Percentiles rank a stretch among this genome's conserved stretches.
These are phyloP conservation scores for Clupea harengus DNA, from an alignment of 2,113 vertebrate species.

Conservation along the genomic window DNA sequence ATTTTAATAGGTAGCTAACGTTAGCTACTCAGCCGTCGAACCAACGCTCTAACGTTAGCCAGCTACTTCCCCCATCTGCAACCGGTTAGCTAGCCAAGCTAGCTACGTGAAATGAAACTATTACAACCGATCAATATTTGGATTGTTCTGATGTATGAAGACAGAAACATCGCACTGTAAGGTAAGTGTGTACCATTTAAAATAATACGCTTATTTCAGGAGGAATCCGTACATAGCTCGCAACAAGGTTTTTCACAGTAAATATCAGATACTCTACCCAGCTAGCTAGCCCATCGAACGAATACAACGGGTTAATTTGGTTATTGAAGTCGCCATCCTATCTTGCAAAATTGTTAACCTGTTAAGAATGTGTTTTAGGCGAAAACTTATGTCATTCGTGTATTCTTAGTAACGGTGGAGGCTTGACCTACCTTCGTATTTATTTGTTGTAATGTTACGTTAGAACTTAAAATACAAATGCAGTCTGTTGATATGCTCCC, in stretches of 20 bases:
- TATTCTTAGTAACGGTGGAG: neutral
- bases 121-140: slow-evolving; percentile 64
- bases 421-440: neutral
- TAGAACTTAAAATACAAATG: neutral
- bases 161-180: slow-evolving; percentile 63
- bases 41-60: slow-evolving; percentile 31
- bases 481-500: slow-evolving; percentile 5
- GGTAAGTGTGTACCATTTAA: slow-evolving; percentile 62
- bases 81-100: slow-evolving; percentile 69
- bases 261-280: neutral
- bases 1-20: slow-evolving; percentile 45
- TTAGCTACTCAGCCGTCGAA: slow-evolving; percentile 46
- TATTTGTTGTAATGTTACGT: neutral
- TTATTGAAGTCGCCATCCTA: slow-evolving; percentile 12
- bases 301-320: slow-evolving; percentile 11
- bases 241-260: neutral
- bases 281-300: neutral
- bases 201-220: neutral
- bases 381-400: neutral
- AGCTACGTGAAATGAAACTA: slow-evolving; percentile 73
- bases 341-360: neutral
- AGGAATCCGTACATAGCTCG: neutral
- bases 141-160: slow-evolving; percentile 73
- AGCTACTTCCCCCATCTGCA: slow-evolving; percentile 72
- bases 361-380: neutral